A percentile compares a stretch with the other conserved stretches of the same genome.
Conservation (phyloP, 1,140 invertebrate species). For the Venustaconcha ellipsiformis region DNA sequence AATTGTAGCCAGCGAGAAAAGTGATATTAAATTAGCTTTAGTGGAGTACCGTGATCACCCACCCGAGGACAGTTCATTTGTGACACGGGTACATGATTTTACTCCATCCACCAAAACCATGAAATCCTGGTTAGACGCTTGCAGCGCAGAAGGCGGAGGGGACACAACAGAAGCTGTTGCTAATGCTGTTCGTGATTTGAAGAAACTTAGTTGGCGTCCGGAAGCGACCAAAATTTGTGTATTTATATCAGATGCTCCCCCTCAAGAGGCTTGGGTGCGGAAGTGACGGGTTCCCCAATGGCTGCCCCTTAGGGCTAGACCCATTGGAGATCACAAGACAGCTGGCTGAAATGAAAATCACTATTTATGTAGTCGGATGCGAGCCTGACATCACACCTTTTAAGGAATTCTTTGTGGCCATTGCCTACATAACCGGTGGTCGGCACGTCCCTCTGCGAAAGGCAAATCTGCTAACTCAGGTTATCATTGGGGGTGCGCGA, state of each 20-base stretch:
- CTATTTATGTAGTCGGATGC: conserved; percentile 50
- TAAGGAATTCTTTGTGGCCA: conserved; percentile 51
- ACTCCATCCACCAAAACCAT: conserved; percentile 48
- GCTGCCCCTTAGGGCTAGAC: conserved; percentile 49
- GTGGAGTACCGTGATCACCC: conserved; percentile 63
- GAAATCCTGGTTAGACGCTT: conserved; percentile 53
- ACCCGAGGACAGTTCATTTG: conserved; percentile 49
- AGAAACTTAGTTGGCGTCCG: conserved; percentile 53
- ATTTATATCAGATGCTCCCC: conserved; percentile 60
- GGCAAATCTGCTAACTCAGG: conserved; percentile 44
- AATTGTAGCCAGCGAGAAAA: conserved; percentile 53
- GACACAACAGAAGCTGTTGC: conserved; percentile 60
- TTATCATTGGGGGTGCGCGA: conserved; percentile 58
- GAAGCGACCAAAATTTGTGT: conserved; percentile 60
- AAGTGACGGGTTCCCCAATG: conserved; percentile 43
- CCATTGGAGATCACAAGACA: conserved; percentile 39
- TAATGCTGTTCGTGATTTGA: conserved; percentile 52
- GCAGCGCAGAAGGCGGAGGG: conserved; percentile 51
- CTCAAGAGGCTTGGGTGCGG: conserved; percentile 48
- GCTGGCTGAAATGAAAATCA: conserved; percentile 49
- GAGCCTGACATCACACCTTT: conserved; percentile 48
- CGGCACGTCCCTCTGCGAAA: conserved; percentile 41
- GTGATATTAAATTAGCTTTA: conserved; percentile 53
- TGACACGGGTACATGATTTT: conserved; percentile 57
- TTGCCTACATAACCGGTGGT: conserved; percentile 54